phyloP scores from a whole-genome alignment of 2,113 vertebrate genomes.

The human (Homo sapiens) region GRCh38 chr5:175961001-175961500 shows the following conservation, averaged over 20 bases:
- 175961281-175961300: constrained; percentile 97
- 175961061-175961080: constrained; percentile 98
- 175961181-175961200: background rate
- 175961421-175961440: constrained; percentile 95
- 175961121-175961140: constrained; percentile 96
- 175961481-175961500: background rate
- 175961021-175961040: background rate
- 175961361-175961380: constrained; percentile 99
- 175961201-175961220: background rate
- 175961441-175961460: constrained; percentile 34
- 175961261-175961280: constrained; percentile 91
- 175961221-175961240: background rate
- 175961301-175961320: constrained; percentile 97
- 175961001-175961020: background rate
- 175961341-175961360: constrained; percentile 97
- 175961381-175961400: constrained; percentile 99
- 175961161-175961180: background rate
- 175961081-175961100: constrained; percentile 97
- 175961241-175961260: background rate
- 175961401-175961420: constrained; percentile 98
- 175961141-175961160: constrained; percentile 94
- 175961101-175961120: constrained; percentile 99
- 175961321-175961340: constrained; percentile 97
- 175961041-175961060: constrained; percentile 93
- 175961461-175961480: background rate